These are phyloP conservation scores for Empidonax traillii DNA, from an alignment of 2,113 vertebrate species.

Conservation along the genomic window DNA sequence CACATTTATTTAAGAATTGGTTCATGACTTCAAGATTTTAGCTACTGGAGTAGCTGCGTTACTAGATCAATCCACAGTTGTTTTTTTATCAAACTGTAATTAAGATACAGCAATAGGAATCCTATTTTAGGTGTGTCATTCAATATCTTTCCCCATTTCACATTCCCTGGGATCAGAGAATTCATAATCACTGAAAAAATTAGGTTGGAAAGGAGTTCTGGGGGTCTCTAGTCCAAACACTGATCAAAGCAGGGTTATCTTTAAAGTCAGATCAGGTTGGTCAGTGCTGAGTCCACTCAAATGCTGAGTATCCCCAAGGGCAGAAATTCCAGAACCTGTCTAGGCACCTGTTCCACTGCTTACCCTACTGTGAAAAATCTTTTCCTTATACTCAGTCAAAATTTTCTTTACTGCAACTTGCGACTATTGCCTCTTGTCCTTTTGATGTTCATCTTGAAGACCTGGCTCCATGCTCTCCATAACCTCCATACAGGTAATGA, in stretches of 20 bases:
- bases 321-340: not conserved
- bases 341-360: not conserved
- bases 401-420: not conserved
- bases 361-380: not conserved
- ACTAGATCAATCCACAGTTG: not conserved
- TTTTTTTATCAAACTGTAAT: not conserved
- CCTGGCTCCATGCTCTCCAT: rapidly evolving
- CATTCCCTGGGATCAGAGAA: not conserved
- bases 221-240: not conserved
- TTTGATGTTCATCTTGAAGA: not conserved
- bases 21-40: not conserved
- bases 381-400: not conserved
- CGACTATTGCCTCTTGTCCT: not conserved
- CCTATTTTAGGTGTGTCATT: not conserved
- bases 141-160: not conserved
- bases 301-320: not conserved
- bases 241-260: not conserved
- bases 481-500: not conserved
- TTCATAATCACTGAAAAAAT: not conserved
- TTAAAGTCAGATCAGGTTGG: not conserved
- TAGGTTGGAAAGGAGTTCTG: not conserved
- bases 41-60: not conserved
- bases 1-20: not conserved
- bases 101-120: not conserved
- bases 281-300: not conserved